Evolutionary conservation across 2,113 vertebrate genomes (phyloP).

Genomic region (Choloepus hoffmanni): DNA sequence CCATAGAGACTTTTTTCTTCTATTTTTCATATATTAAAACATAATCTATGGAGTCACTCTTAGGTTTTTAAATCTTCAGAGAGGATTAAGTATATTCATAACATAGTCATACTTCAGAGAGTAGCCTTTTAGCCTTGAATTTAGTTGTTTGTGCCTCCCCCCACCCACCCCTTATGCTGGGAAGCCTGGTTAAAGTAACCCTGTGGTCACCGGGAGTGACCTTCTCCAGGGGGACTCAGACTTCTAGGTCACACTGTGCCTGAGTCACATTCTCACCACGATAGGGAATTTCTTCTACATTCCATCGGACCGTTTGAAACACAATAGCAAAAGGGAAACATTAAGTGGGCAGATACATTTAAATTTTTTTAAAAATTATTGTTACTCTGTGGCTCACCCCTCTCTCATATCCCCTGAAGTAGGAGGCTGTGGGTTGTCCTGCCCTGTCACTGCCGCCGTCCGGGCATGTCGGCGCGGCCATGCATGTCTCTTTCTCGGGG

Average conservation of each 20-base stretch:
- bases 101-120: neutral
- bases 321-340: neutral
- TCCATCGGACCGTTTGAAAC: neutral
- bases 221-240: neutral
- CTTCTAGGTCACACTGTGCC: neutral
- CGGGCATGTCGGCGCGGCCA: accelerated
- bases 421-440: neutral
- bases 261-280: neutral
- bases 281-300: neutral
- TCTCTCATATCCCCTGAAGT: neutral
- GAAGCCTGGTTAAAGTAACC: neutral
- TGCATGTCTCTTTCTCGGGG: neutral
- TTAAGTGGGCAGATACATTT: neutral
- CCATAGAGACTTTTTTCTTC: neutral
- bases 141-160: neutral
- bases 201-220: neutral
- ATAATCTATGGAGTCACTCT: neutral
- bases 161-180: neutral
- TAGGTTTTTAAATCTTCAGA: neutral
- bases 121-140: neutral
- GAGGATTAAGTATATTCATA: neutral
- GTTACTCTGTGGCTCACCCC: neutral
- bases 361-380: neutral
- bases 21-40: neutral
- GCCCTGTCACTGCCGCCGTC: neutral